A percentile compares a stretch with the other conserved stretches of the same genome.
Evolutionary conservation across 2,888 invertebrate species (phyloP).

Genomic region (Dorcus parallelipipedus): DNA sequence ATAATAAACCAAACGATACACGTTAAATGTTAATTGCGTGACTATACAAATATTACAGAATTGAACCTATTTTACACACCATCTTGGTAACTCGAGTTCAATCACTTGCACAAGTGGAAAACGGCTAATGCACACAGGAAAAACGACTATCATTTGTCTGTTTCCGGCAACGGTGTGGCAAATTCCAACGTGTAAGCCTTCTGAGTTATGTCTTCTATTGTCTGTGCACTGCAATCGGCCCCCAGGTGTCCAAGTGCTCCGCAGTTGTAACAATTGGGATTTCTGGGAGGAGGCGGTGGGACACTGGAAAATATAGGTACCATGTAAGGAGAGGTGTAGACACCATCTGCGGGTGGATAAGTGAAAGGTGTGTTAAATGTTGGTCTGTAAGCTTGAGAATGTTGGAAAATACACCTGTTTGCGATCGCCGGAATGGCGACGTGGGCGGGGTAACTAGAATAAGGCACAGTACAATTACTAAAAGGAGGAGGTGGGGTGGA

Average conservation of each 20-base stretch:
- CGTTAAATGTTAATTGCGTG: slow-evolving; percentile 7
- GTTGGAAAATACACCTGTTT: slow-evolving; percentile 41
- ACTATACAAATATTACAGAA: slow-evolving; percentile 19
- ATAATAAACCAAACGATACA: slow-evolving; percentile 7
- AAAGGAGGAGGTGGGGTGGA: slow-evolving; percentile 44
- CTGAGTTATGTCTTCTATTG: slow-evolving; percentile 88
- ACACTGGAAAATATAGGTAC: slow-evolving; percentile 49
- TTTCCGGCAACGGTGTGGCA: slow-evolving; percentile 37
- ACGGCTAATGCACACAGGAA: not conserved
- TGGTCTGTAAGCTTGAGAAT: slow-evolving; percentile 37
- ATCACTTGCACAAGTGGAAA: not conserved
- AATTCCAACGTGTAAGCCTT: slow-evolving; percentile 68
- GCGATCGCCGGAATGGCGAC: slow-evolving; percentile 31
- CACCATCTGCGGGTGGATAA: slow-evolving; percentile 55
- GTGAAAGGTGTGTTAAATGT: slow-evolving; percentile 47
- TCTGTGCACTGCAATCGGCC: slow-evolving; percentile 83
- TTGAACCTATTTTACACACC: slow-evolving; percentile 18
- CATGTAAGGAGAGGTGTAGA: slow-evolving; percentile 40
- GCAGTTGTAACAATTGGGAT: slow-evolving; percentile 80
- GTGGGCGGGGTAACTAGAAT: slow-evolving; percentile 51
- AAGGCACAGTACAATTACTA: slow-evolving; percentile 51
- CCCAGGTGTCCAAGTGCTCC: slow-evolving; percentile 81
- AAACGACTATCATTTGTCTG: slow-evolving; percentile 24
- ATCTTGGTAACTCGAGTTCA: not conserved
- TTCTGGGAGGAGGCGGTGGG: slow-evolving; percentile 46